Conservation (phyloP, 2,113 vertebrate species). For the Fregata magnificens region DNA sequence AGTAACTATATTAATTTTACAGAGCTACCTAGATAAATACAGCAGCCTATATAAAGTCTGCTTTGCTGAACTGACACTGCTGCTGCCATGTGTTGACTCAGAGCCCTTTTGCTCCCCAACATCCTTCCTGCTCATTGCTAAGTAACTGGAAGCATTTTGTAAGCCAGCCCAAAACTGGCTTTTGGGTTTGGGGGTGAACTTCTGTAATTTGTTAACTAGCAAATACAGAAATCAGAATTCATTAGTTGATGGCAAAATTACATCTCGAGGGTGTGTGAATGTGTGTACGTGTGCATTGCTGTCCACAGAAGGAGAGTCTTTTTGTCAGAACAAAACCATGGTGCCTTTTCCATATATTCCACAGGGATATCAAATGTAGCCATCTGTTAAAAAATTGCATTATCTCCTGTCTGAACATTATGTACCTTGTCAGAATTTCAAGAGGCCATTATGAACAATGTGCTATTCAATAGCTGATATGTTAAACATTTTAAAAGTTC, state of each 20-base stretch:
- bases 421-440: not conserved
- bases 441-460: not conserved
- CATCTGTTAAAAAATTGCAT: not conserved
- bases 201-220: not conserved
- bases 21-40: slow-evolving; percentile 3
- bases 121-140: slow-evolving; percentile 27
- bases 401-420: not conserved
- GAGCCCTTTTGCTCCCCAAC: not conserved
- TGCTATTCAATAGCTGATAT: not conserved
- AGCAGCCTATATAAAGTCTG: not conserved
- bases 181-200: not conserved
- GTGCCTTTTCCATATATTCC: not conserved
- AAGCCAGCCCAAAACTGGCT: not conserved
- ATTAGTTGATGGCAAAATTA: not conserved
- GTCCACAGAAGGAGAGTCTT: not conserved
- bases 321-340: not conserved
- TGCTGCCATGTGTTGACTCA: not conserved
- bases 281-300: not conserved
- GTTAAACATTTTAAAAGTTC: not conserved
- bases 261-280: not conserved
- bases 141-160: not conserved
- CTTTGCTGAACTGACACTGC: not conserved
- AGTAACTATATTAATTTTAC: slow-evolving; percentile 19
- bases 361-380: not conserved
- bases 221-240: not conserved